Conservation (phyloP, 64 coral and sea anemone genomes). For the Acropora tenuis region DNA sequence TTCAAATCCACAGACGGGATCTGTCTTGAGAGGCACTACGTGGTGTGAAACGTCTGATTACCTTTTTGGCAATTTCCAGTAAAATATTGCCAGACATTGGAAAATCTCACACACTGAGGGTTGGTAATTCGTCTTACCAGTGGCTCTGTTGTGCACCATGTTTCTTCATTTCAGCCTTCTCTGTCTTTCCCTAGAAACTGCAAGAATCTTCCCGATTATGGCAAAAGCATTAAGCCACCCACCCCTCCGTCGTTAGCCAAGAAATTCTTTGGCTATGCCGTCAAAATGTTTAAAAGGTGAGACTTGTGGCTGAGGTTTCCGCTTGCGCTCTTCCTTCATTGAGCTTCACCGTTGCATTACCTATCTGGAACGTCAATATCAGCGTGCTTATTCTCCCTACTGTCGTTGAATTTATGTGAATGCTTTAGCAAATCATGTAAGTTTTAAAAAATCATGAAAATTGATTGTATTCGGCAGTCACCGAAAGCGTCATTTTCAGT, state of each 20-base stretch:
- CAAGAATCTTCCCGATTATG: constrained; percentile 60
- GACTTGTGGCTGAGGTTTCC: not conserved
- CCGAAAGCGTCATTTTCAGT: too few species aligned
- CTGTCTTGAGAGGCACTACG: not conserved
- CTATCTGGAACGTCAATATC: not conserved
- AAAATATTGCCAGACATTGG: not conserved
- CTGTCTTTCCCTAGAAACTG: constrained; percentile 26
- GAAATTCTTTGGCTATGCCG: constrained; percentile 24
- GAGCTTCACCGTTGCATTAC: not conserved
- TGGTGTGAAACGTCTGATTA: not conserved
- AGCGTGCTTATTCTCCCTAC: not conserved
- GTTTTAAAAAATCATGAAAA: too few species aligned
- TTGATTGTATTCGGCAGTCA: too few species aligned
- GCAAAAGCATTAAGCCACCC: constrained; percentile 69
- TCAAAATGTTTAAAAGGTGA: constrained; percentile 71
- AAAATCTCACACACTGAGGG: too few species aligned
- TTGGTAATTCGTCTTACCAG: too few species aligned
- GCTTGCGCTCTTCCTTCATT: not conserved
- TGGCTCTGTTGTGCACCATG: too few species aligned
- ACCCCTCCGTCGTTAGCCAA: constrained; percentile 12
- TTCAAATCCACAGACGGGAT: too few species aligned
- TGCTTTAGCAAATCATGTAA: too few species aligned
- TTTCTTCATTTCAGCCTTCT: not conserved
- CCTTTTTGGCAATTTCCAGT: not conserved
- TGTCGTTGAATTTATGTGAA: not conserved